Conservation (phyloP, 2,888 invertebrate genomes). For the Apotomis turbidana region DNA sequence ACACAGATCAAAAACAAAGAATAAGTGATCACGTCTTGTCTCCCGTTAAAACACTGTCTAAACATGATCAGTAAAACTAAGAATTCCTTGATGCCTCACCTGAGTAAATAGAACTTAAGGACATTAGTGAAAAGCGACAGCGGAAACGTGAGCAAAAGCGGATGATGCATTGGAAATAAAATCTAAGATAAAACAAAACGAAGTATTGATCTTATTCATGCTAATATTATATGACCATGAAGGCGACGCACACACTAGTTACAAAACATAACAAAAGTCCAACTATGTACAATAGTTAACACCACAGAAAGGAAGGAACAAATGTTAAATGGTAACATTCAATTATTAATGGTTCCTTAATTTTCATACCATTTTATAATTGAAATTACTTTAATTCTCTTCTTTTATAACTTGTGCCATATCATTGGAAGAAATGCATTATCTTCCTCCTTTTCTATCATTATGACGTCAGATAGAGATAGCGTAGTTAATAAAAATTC, state of each 20-base stretch:
- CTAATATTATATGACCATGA: too few species aligned
- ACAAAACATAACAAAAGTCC: too few species aligned
- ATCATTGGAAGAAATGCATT: constrained; percentile 35
- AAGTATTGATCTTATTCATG: too few species aligned
- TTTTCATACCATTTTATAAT: too few species aligned
- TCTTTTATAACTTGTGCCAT: background rate
- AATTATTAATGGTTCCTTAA: too few species aligned
- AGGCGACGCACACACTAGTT: too few species aligned
- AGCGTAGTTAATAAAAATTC: constrained; percentile 11
- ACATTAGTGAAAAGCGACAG: constrained; percentile 9
- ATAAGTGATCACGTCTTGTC: constrained; percentile 51
- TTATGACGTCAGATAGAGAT: constrained; percentile 5
- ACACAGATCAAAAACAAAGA: constrained; percentile 47
- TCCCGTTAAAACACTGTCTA: constrained; percentile 55
- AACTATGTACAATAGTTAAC: background rate
- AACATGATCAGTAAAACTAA: constrained; percentile 48
- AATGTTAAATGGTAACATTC: background rate
- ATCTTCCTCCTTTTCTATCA: constrained; percentile 1
- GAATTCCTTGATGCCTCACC: constrained; percentile 44
- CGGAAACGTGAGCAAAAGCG: constrained; percentile 3
- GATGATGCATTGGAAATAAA: background rate
- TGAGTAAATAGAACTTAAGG: constrained; percentile 36
- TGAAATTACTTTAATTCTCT: background rate
- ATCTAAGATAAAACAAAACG: background rate
- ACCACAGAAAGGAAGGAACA: background rate